Evolutionary conservation across 2,113 vertebrate species (phyloP).

Genomic region (Perognathus longimembris): DNA sequence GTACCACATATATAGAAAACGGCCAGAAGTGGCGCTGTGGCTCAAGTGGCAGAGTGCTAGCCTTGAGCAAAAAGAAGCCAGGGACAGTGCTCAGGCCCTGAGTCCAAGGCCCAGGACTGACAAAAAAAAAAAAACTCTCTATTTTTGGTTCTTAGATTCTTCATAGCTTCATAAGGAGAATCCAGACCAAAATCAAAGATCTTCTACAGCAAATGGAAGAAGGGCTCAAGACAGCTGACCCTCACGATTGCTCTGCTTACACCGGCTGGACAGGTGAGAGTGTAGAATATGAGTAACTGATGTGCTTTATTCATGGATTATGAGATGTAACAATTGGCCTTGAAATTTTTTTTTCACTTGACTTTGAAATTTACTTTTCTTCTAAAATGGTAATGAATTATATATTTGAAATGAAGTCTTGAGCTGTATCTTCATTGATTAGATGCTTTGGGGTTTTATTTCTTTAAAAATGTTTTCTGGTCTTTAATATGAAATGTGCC

Average conservation of each 20-base stretch:
- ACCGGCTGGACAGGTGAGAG: conserved; percentile 96
- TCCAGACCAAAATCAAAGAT: conserved; percentile 96
- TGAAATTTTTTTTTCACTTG: background rate
- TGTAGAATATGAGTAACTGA: background rate
- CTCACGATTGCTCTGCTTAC: conserved; percentile 96
- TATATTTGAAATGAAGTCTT: background rate
- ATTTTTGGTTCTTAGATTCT: conserved; percentile 87
- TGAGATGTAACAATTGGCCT: background rate
- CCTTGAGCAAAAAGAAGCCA: too few species aligned
- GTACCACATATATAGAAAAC: too few species aligned
- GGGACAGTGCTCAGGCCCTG: too few species aligned
- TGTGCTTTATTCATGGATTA: background rate
- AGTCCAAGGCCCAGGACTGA: too few species aligned
- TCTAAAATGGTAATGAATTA: background rate
- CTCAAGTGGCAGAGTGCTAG: too few species aligned
- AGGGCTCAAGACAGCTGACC: conserved; percentile 96
- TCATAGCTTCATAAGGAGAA: conserved; percentile 88
- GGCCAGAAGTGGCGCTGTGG: too few species aligned
- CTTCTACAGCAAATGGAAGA: conserved; percentile 98
- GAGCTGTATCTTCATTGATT: background rate
- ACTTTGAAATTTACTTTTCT: background rate
- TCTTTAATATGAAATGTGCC: background rate
- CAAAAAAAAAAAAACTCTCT: background rate
- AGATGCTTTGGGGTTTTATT: conserved; percentile 37
- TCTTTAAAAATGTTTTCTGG: conserved; percentile 34